phyloP scores from a whole-genome alignment of 2,113 vertebrate genomes.

The Ptilonorhynchus violaceus region DNA sequence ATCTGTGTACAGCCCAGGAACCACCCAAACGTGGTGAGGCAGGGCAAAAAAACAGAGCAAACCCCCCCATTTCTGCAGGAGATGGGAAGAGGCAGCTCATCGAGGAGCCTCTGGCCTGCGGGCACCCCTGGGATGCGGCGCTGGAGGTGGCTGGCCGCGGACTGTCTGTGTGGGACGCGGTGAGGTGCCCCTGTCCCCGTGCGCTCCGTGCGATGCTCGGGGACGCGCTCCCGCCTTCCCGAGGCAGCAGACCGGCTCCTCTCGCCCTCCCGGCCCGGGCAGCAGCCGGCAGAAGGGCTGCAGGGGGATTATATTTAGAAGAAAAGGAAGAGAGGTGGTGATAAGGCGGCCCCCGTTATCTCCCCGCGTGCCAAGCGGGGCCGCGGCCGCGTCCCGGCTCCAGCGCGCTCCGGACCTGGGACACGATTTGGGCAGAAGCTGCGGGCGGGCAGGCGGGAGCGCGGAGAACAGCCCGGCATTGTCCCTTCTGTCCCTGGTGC shows the following conservation, averaged over 20 bases:
- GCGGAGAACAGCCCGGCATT: constrained; percentile 65
- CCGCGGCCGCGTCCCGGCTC: background rate
- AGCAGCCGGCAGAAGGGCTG: constrained; percentile 21
- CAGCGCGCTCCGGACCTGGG: background rate
- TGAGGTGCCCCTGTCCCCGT: background rate
- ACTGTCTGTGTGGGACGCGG: background rate
- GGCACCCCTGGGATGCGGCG: rapidly evolving
- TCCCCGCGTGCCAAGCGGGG: background rate
- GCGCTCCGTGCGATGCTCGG: background rate
- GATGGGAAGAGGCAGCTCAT: background rate
- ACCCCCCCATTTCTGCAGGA: rapidly evolving
- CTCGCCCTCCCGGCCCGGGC: background rate
- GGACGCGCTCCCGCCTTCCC: background rate
- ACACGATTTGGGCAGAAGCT: background rate
- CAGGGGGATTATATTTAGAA: constrained; percentile 71
- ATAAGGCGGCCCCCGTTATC: constrained; percentile 51
- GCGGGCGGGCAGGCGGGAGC: background rate
- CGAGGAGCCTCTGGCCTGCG: rapidly evolving
- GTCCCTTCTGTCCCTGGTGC: constrained; percentile 45
- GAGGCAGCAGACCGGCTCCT: background rate
- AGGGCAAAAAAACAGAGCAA: background rate
- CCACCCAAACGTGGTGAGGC: background rate
- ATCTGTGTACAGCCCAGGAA: background rate
- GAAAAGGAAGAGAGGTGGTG: constrained; percentile 39
- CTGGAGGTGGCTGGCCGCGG: background rate